Percentiles rank a stretch among this genome's conserved stretches.
Conservation (phyloP, 2,797 vertebrate species). For the Amblyopsis hoosieri region DNA sequence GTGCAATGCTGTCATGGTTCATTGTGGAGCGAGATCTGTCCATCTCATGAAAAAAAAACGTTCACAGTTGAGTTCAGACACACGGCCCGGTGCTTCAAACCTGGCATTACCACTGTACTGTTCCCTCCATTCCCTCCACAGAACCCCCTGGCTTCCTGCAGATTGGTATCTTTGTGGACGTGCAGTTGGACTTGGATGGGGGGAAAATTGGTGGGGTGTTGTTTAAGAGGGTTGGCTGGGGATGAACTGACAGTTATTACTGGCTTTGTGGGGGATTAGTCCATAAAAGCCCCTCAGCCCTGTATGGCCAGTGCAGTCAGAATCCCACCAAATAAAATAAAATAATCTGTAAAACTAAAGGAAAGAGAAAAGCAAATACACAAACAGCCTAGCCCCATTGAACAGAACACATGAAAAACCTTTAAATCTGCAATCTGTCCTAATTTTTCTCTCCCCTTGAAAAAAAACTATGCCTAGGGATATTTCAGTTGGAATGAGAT, state of each 20-base stretch:
- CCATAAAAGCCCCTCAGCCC: constrained; percentile 78
- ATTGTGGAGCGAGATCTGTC: constrained; percentile 58
- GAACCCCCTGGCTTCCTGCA: constrained; percentile 42
- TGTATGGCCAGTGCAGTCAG: constrained; percentile 60
- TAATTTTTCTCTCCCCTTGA: constrained; percentile 35
- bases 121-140: constrained; percentile 40
- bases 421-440: constrained; percentile 65
- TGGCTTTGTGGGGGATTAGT: constrained; percentile 82
- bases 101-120: constrained; percentile 50
- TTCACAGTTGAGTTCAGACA: constrained; percentile 51
- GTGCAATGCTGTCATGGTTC: constrained; percentile 48
- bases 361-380: constrained; percentile 31
- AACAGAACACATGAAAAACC: constrained; percentile 28
- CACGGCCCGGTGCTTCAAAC: constrained; percentile 43
- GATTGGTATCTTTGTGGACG: constrained; percentile 66
- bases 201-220: constrained; percentile 21
- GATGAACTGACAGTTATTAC: constrained; percentile 85
- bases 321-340: constrained; percentile 76
- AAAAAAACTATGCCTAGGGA: constrained; percentile 64
- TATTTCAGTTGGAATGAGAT: constrained; percentile 78
- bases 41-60: constrained; percentile 43
- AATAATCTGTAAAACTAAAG: constrained; percentile 74
- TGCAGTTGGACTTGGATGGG: constrained; percentile 45
- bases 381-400: constrained; percentile 28
- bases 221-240: constrained; percentile 59